Evolutionary conservation across 1,140 invertebrate genomes (phyloP), one percentile per base, ranked within the genome.

Genomic region (Ptiloglossa arizonensis): DNA sequence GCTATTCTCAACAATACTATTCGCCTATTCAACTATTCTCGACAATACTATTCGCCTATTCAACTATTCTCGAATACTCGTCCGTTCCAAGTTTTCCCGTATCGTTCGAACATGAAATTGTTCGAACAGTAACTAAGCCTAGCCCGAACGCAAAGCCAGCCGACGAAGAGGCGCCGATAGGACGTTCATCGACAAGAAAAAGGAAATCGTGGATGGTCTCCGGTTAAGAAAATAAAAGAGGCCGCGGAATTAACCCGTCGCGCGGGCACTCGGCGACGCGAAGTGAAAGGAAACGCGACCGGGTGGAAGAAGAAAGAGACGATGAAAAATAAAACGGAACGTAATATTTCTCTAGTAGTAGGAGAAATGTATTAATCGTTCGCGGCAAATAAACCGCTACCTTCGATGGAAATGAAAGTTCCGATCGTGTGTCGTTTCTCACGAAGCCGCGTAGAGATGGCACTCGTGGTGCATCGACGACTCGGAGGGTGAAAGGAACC

Each of bases 311-410:
- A 67, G 75, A 70, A 64, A 60, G 9, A n/a, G 27, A 9, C 8
- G 2, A n/a, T 17, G 70, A 71, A 67, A 52, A 77, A 84, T 81
- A 81, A 81, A 84, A 1, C 74, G 41, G 50, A 46, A 80, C 38
- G 22, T 80, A 64, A 38, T 38, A 68, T 24, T 29, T 57, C 57
- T 32, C 35, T 9, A 50, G n/a, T 41, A 79, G n/a, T n/a, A 67
- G 67, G 59, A 68, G 82, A 86, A 83, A 79, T 74, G 76, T 57
- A 83, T 83, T 83, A 83, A 83, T 83, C 60, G 69, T 73, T 70
- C 38, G 22, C 22, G 46, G 52, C 44, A 29, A 62, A 62, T 69
- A 69, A 59, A 27, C n/a, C 48, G 41, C 11, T 46, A 35, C 64
- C 62, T 77, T 81, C 71, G 56, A 79, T 73, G 64, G 69, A 81